phyloP scores from a whole-genome alignment of 2,113 vertebrate species.

The Hyperoodon ampullatus region DNA sequence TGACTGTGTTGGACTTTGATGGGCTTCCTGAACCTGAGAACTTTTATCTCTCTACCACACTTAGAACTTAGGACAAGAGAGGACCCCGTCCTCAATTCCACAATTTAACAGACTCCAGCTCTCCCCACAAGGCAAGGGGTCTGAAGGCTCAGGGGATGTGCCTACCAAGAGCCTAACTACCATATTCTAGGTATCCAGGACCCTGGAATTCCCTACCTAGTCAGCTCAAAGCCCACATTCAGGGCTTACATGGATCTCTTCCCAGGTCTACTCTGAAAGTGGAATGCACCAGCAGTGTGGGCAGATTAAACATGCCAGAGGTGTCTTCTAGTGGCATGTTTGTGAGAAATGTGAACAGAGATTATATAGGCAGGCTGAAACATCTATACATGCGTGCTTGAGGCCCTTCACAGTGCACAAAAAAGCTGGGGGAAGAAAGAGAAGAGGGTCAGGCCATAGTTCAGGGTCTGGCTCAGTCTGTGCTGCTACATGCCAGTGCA shows the following conservation, averaged over 20 bases:
- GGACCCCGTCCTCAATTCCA: neutral
- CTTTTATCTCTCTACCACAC: neutral
- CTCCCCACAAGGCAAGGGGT: neutral
- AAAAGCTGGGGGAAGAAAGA: neutral
- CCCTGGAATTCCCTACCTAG: neutral
- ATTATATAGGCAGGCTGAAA: neutral
- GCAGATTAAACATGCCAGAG: neutral
- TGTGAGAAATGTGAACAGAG: neutral
- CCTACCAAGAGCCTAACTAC: neutral
- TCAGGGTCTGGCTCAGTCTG: neutral
- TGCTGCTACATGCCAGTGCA: neutral
- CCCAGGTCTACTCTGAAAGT: neutral
- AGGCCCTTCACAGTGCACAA: neutral
- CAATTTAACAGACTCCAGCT: neutral
- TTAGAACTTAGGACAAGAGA: neutral
- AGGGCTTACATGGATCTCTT: neutral
- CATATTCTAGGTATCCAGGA: neutral
- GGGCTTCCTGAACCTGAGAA: neutral
- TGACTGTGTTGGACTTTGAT: neutral
- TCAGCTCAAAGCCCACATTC: neutral
- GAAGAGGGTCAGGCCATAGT: fast-evolving
- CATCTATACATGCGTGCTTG: fast-evolving
- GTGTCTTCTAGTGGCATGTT: neutral
- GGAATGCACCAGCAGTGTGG: neutral
- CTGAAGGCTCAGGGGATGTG: neutral